Base-by-base conservation (phyloP, 2,113 vertebrate species). In the Psilopogon haemacephalus region DNA sequence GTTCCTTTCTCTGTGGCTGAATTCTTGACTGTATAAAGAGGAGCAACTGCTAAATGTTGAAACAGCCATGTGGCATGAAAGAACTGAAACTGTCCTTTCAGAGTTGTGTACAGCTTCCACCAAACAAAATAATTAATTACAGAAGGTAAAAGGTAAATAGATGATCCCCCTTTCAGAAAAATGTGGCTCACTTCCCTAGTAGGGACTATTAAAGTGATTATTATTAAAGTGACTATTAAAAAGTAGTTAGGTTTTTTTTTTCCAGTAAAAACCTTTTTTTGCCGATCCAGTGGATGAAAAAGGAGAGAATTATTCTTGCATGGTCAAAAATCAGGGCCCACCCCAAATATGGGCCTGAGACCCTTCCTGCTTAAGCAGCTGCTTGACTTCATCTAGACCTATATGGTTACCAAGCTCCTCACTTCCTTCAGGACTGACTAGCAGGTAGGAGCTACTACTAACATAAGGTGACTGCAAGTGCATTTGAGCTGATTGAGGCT, bases 1-100 rank as follows among this genome's bases (percentile, higher is more conserved):
- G 26, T 28, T 30, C 9, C 62, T 8, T 7, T 59, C 15, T 33
- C 8, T 16, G 2, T 35, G 0, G 0, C 5, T 24, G 32, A 9
- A 15, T 0, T 2, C 4, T 16, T 70, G 23, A 37, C 27, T 68
- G 18, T 64, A 59, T 9, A 59, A 10, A 23, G 27, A 23, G 9
- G 75, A 70, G 33, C 74, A 67, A 63, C 5, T 71, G 67, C 35
- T 48, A 67, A 58, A 86, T 32, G 5, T 68, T 58, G 23, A 90
- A 86, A 60, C 7, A 94, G 7, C 5, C 5, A 11, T 60, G 27
- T 16, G 11, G 13, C 48, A 15, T 42, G 37, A 89, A 87, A 76
- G 2, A 76, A 87, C 5, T 48, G 11, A 81, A 80, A 42, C 3
- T 1, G 6, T 81, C 9, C 30, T 54, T 65, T 27, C 64, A 54